Percentiles rank a stretch among this genome's conserved stretches.
phyloP scores from a whole-genome alignment of 2,888 invertebrate genomes.

The Reticulitermes lucifugus region DNA sequence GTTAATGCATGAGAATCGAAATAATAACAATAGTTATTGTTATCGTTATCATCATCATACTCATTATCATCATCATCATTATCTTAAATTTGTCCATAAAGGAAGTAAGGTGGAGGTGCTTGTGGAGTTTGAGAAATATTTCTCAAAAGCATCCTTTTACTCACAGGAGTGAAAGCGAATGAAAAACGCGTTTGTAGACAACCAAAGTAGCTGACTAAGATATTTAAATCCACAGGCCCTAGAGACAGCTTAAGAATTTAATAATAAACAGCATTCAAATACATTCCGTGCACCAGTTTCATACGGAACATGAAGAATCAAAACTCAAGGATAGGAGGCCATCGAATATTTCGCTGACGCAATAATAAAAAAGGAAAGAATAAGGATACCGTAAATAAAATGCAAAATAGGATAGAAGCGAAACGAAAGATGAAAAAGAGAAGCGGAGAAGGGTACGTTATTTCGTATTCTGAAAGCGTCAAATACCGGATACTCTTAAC shows the following conservation, averaged over 20 bases:
- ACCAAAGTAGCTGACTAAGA: no score
- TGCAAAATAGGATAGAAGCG: constrained; percentile 45
- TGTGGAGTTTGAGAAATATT: no score
- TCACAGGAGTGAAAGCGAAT: no score
- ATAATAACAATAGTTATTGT: no score
- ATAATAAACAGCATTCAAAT: not conserved
- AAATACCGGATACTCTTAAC: constrained; percentile 44
- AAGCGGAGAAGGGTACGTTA: constrained; percentile 39
- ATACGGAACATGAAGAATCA: not conserved
- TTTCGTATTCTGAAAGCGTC: constrained; percentile 50
- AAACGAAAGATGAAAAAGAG: constrained; percentile 40
- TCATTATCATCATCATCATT: no score
- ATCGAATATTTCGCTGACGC: constrained; percentile 11
- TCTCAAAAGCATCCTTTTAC: no score
- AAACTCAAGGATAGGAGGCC: constrained; percentile 23
- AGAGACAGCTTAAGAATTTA: constrained; percentile 3
- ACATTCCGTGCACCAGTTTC: not conserved
- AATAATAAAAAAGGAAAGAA: constrained; percentile 45
- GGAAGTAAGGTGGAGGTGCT: no score
- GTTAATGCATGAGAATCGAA: no score
- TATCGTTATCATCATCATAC: no score
- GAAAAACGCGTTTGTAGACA: no score
- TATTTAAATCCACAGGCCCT: not conserved
- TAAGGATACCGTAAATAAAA: constrained; percentile 46
- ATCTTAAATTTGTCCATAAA: no score